phyloP scores from a whole-genome alignment of 2,888 invertebrate genomes.

The Nephrotoma guestfalica region DNA sequence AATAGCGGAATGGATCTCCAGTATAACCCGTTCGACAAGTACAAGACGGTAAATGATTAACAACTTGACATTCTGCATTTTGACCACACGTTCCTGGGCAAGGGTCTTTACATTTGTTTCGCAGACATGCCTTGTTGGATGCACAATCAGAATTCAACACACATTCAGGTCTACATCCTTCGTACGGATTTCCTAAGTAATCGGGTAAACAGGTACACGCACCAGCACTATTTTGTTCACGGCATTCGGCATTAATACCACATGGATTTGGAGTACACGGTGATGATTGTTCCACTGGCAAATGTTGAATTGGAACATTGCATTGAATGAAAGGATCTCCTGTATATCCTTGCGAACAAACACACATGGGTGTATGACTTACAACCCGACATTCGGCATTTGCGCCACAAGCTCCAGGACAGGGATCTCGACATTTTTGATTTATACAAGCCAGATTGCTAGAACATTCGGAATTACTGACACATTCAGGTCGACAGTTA shows the following conservation, averaged over 20 bases:
- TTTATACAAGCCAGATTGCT: conserved; percentile 56
- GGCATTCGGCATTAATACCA: conserved; percentile 60
- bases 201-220: conserved; percentile 55
- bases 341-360: conserved; percentile 49
- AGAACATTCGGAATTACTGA: conserved; percentile 59
- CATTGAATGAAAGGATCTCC: conserved; percentile 69
- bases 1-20: conserved; percentile 48
- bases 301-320: conserved; percentile 18
- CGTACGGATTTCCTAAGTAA: conserved; percentile 63
- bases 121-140: conserved; percentile 50
- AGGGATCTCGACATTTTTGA: conserved; percentile 63
- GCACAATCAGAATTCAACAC: conserved; percentile 57
- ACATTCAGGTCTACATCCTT: conserved; percentile 61
- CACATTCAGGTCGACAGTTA: conserved; percentile 66
- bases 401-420: conserved; percentile 51
- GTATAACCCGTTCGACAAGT: conserved; percentile 53
- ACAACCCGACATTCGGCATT: conserved; percentile 61
- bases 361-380: conserved; percentile 58
- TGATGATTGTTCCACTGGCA: conserved; percentile 17
- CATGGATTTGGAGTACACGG: conserved; percentile 62
- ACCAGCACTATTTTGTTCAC: conserved; percentile 43
- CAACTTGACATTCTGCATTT: conserved; percentile 58
- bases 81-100: conserved; percentile 63
- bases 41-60: conserved; percentile 54
- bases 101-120: conserved; percentile 60